Conservation (phyloP, 2,797 vertebrate genomes). For the Crocidura indochinensis region DNA sequence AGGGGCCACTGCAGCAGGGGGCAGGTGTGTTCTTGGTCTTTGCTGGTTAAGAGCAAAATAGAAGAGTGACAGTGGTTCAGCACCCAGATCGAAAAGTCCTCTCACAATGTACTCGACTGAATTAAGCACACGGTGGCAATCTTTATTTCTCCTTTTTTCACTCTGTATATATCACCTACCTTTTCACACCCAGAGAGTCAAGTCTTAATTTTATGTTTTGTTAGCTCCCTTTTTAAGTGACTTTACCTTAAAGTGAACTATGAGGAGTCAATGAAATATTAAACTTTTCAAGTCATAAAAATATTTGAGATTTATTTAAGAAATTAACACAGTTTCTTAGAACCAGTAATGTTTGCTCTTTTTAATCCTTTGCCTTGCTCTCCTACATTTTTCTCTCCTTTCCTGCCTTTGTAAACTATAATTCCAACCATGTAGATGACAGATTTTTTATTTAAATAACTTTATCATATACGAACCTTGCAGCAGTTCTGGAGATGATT, state of each 20-base stretch:
- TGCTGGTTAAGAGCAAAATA: background rate
- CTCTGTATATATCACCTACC: background rate
- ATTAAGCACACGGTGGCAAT: background rate
- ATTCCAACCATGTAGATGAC: background rate
- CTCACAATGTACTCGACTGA: background rate
- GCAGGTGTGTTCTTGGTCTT: slow-evolving; percentile 42
- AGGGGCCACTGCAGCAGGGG: slow-evolving; percentile 1
- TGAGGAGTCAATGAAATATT: background rate
- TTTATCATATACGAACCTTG: background rate
- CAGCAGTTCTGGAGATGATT: slow-evolving; percentile 26
- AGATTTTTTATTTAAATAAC: slow-evolving; percentile 11
- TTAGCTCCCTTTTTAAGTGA: background rate
- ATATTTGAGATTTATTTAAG: too few relatives aligned
- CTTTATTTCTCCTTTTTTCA: background rate
- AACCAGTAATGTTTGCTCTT: background rate
- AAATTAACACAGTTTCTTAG: slow-evolving; percentile 6
- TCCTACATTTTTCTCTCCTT: background rate
- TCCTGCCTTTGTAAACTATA: background rate
- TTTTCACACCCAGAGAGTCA: slow-evolving; percentile 40
- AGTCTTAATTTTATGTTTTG: background rate
- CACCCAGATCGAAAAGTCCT: background rate
- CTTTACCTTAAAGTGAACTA: slow-evolving; percentile 34
- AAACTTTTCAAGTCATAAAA: slow-evolving; percentile 64
- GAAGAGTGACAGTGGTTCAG: background rate
- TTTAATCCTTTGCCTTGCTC: background rate